phyloP scores from a whole-genome alignment of 2,888 invertebrate genomes.

The Caenorhabditis macrosperma region DNA sequence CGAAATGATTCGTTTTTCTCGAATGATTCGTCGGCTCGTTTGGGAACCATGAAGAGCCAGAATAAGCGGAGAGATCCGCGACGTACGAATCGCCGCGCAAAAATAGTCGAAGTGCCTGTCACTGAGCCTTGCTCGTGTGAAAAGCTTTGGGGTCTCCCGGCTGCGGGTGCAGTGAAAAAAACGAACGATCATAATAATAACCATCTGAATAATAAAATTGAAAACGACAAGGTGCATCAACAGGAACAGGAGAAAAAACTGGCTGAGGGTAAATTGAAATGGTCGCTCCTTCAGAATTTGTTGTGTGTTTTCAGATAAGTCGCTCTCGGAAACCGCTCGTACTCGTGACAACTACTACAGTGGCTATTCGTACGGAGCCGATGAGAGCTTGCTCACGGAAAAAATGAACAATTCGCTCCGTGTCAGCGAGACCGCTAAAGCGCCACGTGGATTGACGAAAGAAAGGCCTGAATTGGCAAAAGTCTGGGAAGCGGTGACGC shows the following conservation, averaged over 20 bases:
- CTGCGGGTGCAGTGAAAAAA: too few relatives aligned
- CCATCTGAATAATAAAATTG: too few relatives aligned
- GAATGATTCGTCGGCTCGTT: too few relatives aligned
- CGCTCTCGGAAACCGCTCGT: not conserved
- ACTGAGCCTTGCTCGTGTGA: not conserved
- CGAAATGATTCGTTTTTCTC: not conserved
- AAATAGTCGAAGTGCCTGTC: not conserved
- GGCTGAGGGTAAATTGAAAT: not conserved
- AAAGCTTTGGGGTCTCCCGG: too few relatives aligned
- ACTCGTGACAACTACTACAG: not conserved
- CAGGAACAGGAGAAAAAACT: too few relatives aligned
- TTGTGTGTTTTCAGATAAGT: too few relatives aligned
- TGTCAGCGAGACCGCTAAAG: not conserved
- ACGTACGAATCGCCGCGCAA: not conserved
- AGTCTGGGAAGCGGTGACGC: not conserved
- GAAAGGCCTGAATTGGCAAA: not conserved
- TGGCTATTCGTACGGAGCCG: slow-evolving; percentile 7
- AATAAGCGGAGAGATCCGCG: not conserved
- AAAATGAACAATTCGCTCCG: not conserved
- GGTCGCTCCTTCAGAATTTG: not conserved
- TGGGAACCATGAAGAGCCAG: too few relatives aligned
- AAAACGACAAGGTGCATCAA: too few relatives aligned
- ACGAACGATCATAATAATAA: too few relatives aligned
- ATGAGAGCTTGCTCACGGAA: not conserved
- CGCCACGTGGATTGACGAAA: slow-evolving; percentile 39